Evolutionary conservation across 2,888 invertebrate species (phyloP).

Genomic region (Cephus spinipes): DNA sequence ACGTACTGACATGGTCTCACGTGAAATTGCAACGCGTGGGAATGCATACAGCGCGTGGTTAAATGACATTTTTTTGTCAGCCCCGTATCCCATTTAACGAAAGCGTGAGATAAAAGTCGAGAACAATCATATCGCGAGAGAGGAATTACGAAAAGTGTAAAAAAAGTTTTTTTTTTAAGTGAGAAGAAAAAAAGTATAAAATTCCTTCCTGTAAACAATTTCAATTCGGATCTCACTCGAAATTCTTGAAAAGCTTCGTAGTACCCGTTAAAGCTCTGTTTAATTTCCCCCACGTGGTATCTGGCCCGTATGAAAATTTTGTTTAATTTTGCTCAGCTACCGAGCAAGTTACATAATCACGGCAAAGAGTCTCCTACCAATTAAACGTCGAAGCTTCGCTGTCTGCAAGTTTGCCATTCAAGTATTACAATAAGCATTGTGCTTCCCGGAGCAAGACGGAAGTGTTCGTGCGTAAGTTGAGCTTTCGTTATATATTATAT

Average conservation of each 20-base stretch:
- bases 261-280: neutral
- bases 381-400: neutral
- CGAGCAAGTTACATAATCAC: neutral
- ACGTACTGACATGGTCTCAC: neutral
- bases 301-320: neutral
- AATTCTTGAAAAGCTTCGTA: neutral
- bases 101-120: neutral
- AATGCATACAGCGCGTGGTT: neutral
- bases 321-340: neutral
- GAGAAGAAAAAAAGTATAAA: neutral
- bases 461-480: neutral
- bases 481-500: neutral
- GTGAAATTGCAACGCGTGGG: neutral
- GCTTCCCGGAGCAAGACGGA: neutral
- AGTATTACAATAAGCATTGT: neutral
- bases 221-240: neutral
- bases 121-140: neutral
- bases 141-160: neutral
- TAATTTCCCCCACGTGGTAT: neutral
- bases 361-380: neutral
- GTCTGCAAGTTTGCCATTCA: neutral
- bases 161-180: neutral
- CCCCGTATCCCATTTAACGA: too few relatives aligned
- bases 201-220: neutral
- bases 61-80: neutral